phyloP scores from a whole-genome alignment of 2,113 vertebrate genomes.

The Erythrocercus mccallii region DNA sequence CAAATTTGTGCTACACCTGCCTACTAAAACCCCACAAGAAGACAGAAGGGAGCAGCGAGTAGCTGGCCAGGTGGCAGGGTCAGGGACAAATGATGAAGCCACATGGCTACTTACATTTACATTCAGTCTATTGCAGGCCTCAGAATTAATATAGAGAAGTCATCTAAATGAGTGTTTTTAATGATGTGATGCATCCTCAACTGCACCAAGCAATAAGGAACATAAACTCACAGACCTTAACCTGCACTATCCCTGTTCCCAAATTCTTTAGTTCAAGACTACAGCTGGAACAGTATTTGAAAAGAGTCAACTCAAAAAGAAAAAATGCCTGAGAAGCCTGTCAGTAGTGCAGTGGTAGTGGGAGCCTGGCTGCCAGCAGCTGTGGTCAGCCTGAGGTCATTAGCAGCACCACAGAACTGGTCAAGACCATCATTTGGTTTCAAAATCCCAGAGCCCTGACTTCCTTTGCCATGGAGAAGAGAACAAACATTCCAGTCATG shows the following conservation, averaged over 20 bases:
- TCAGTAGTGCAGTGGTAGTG: background rate
- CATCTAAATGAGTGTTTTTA: background rate
- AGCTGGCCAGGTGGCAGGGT: background rate
- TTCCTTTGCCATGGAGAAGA: constrained; percentile 48
- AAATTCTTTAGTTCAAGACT: constrained; percentile 33
- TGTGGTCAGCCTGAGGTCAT: constrained; percentile 51
- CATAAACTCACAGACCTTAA: background rate
- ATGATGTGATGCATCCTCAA: background rate
- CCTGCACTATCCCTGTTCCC: background rate
- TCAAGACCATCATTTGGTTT: constrained; percentile 21
- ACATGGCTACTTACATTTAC: background rate
- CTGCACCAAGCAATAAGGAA: background rate
- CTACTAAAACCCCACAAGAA: rapidly evolving
- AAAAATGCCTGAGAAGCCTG: background rate
- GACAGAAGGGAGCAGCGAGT: rapidly evolving
- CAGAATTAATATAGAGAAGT: background rate
- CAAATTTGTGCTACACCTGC: background rate
- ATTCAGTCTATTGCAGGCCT: background rate
- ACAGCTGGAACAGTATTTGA: background rate
- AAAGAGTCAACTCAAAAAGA: constrained; percentile 1
- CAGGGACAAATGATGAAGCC: background rate
- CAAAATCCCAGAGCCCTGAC: constrained; percentile 37
- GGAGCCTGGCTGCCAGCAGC: background rate
- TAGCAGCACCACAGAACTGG: constrained; percentile 31
- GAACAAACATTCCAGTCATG: background rate